Base-by-base conservation (phyloP, 2,888 invertebrate species). In the Mesodorylaimus sp. region DNA sequence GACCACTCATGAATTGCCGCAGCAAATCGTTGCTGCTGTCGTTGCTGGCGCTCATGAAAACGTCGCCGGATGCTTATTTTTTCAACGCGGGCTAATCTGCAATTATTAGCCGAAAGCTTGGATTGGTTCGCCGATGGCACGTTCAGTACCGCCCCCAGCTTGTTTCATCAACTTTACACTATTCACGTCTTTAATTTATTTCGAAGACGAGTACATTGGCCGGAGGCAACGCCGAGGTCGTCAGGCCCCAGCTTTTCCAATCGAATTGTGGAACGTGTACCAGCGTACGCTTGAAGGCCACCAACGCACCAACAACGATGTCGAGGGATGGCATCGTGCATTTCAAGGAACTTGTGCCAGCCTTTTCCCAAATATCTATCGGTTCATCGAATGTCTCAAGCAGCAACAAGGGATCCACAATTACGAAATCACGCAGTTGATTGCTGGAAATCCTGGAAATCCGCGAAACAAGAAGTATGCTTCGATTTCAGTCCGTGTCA, bases 271-370 rank as follows among this genome's bases (percentile, higher is more conserved):
- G 41, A 39, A 39, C 21, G 21, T 39, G 10, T 39, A n/a, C 41
- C 10, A 39, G 10, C 21, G 41, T n/a, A 39, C 41, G 13, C 7
- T 39, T 16, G 21, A 21, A 7, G 21, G 21, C 21, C 16, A 39
- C 7, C 10, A 21, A n/a, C 41, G 41, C 7, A 39, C 21, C 7
- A 39, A 39, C 21, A 39, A 39, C 21, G 21, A 39, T 39, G 21
- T 39, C 21, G 41, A 39, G 21, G 41, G 41, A 19, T 39, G 41
- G 41, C 41, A 39, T 21, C 10, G 41, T 13, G 41, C n/a, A 10
- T 39, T 39, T 39, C 41, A 39, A 39, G 21, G n/a, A 16, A 39
- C 41, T n/a, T 39, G 41, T 21, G 41, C n/a, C 41, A 39, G 41
- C 21, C 21, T 19, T 10, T 39, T 39, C 21, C 41, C 41, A 10